A percentile compares a stretch with the other conserved stretches of the same genome.
Evolutionary conservation across 2,797 vertebrate species (phyloP).

Genomic region (Pantherophis alleghaniensis): DNA sequence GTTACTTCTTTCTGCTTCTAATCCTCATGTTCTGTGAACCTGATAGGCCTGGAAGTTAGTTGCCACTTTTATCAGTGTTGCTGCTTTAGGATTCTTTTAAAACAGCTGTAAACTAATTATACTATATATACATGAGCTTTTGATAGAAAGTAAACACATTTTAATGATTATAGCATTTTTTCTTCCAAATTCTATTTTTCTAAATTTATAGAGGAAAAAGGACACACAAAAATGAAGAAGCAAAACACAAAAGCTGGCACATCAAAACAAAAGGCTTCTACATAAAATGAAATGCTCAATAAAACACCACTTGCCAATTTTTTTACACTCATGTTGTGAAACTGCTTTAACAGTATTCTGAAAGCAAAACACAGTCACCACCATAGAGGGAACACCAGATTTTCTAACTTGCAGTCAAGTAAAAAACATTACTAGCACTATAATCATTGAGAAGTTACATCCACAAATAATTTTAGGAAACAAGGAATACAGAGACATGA

Average conservation of each 20-base stretch:
- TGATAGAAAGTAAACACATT: background rate
- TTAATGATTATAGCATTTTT: background rate
- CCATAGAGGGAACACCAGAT: background rate
- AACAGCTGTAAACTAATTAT: background rate
- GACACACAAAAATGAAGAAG: background rate
- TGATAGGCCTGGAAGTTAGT: background rate
- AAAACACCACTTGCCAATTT: background rate
- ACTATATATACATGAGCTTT: background rate
- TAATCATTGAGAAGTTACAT: background rate
- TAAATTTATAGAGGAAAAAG: background rate
- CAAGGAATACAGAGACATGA: background rate
- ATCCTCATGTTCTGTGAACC: background rate
- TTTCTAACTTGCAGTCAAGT: background rate
- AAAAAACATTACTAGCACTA: background rate
- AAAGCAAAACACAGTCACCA: background rate
- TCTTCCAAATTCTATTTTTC: background rate
- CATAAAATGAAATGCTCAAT: background rate
- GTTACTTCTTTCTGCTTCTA: background rate
- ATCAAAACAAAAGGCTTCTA: background rate
- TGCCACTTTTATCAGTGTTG: background rate
- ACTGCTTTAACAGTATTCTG: background rate
- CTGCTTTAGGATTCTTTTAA: background rate
- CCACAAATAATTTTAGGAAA: background rate
- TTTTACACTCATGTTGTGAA: background rate
- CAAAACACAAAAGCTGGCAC: background rate